Evolutionary conservation across 2,113 vertebrate species (phyloP), one percentile per base, ranked within the genome.

Genomic region (Oryzias curvinotus): DNA sequence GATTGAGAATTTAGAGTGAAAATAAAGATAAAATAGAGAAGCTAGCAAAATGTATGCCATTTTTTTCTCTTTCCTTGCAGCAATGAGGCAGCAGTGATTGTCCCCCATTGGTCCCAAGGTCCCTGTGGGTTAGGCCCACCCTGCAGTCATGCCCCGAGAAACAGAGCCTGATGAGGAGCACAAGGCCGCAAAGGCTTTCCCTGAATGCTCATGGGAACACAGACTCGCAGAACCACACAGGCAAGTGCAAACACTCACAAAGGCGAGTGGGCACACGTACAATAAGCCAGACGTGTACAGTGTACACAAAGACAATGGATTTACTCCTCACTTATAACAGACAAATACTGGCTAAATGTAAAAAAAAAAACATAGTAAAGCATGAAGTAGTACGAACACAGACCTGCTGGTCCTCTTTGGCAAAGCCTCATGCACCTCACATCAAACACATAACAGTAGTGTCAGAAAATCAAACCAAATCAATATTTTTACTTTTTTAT

Each of bases 121-220:
- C 87, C 89, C 87, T 50, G 42, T 13, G 68, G 88, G 88, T 83
- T 82, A 90, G 87, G 81, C 87, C 87, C 89, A 88, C 85, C 90
- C 89, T 82, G 79, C 71, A 91, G 90, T 82, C 73, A 88, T 85
- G 89, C 90, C 89, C 77, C 85, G 49, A 91, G 90, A 89, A 77
- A 88, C 82, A 57, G 54, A 88, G 77, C 80, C 82, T 87, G 88
- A 89, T 87, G 87, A 90, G 83, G 81, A 80, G 80, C 74, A 71
- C 77, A 71, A 80, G 83, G 87, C 79, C 64, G 77, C 53, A 48
- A 49, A 85, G 82, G 87, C 87, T 87, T 85, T 87, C 75, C 68
- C 84, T 62, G 59, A 83, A 85, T 83, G 76, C 87, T 83, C 86
- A 78, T 57, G 86, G 87, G 85, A 86, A 71, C 66, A 75, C 57